These are phyloP conservation scores for Pseudobourletiella spinata DNA, from an alignment of 1,140 invertebrate species.

Conservation along the genomic window DNA sequence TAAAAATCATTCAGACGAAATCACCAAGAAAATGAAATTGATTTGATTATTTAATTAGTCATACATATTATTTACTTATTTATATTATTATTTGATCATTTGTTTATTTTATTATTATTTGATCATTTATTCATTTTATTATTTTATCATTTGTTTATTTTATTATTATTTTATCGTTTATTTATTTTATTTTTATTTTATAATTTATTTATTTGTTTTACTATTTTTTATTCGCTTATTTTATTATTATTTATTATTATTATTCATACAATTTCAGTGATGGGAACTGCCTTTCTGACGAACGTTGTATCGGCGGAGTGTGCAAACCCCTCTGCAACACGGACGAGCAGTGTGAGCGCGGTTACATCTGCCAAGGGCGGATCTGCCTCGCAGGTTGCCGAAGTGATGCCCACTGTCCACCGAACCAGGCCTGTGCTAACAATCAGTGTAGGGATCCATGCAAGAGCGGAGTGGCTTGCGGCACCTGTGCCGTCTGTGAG, in stretches of 20 bases:
- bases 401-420: conserved; percentile 65
- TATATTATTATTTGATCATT: no score
- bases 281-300: conserved; percentile 67
- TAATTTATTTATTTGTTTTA: conserved; percentile 39
- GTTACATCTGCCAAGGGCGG: conserved; percentile 76
- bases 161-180: background rate
- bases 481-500: conserved; percentile 69
- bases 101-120: no score
- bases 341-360: conserved; percentile 63
- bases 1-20: no score
- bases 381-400: conserved; percentile 75
- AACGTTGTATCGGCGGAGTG: conserved; percentile 67
- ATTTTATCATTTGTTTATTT: background rate
- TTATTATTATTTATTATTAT: no score
- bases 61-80: no score
- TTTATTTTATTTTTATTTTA: background rate
- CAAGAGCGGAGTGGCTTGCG: conserved; percentile 55
- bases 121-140: no score
- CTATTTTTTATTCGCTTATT: no score
- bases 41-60: no score
- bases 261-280: no score
- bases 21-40: no score
- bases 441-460: conserved; percentile 79
- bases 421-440: conserved; percentile 65
- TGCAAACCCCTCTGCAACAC: conserved; percentile 76